These are phyloP conservation scores for Melitaea athalia DNA, from an alignment of 2,888 invertebrate species.

Conservation along the genomic window DNA sequence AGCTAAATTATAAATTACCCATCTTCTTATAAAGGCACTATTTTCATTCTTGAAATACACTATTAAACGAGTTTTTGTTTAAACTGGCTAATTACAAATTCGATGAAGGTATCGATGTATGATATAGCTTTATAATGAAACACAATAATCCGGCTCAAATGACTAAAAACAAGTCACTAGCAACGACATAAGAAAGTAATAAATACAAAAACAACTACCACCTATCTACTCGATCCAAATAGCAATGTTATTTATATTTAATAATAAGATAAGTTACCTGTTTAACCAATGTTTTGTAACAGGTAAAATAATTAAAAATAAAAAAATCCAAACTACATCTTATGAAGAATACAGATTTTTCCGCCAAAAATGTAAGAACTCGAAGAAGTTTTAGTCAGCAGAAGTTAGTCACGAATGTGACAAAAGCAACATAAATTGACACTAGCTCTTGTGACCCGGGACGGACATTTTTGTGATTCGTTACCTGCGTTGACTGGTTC, in stretches of 20 bases:
- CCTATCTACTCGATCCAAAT: neutral
- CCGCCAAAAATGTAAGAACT: no score
- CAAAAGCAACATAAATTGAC: no score
- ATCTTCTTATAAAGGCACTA: slow-evolving; percentile 32
- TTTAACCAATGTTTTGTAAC: no score
- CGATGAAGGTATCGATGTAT: slow-evolving; percentile 23
- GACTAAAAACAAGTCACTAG: slow-evolving; percentile 4
- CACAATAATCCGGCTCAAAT: slow-evolving; percentile 5
- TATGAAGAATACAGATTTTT: no score
- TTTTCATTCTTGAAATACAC: slow-evolving; percentile 41
- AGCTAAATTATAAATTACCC: slow-evolving; percentile 41
- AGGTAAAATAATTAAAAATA: no score
- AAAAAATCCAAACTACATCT: no score
- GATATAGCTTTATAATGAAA: slow-evolving; percentile 12
- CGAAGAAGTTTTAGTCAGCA: no score
- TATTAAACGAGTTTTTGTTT: slow-evolving; percentile 34
- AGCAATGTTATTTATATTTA: neutral
- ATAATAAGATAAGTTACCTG: no score
- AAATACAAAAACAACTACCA: neutral
- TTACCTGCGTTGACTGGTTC: no score
- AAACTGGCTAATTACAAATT: slow-evolving; percentile 24
- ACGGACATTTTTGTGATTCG: no score
- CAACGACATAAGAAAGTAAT: neutral
- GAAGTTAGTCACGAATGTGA: no score
- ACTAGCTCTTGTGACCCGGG: no score